Base-by-base conservation (phyloP, 2,888 invertebrate species). In the Allygus modestus region DNA sequence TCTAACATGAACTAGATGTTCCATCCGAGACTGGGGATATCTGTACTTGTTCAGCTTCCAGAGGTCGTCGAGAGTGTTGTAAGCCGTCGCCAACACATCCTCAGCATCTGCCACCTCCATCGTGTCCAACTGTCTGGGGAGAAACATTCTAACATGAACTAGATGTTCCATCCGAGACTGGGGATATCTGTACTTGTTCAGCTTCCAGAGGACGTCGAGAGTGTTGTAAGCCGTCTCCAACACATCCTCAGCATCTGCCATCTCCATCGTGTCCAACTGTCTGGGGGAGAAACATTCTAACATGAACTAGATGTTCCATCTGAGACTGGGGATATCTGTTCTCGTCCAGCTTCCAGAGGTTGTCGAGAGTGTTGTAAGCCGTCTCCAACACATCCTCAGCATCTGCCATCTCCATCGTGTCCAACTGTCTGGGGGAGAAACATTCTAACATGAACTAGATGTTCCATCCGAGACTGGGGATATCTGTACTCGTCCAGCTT, bases 121-220 rank as follows among this genome's bases (percentile, higher is more conserved):
- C 12, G 84, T n/a, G n/a, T n/a, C n/a, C n/a, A n/a, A n/a, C n/a
- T n/a, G n/a, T n/a, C n/a, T n/a, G n/a, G n/a, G n/a, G n/a, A n/a
- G n/a, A n/a, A n/a, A n/a, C n/a, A n/a, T 89, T 93, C 96, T 96
- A 85, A 97, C 94, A 73, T 97, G 96, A 91, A 99, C 93, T 0
- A 98, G 91, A 89, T 97, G 95, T 85, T 92, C 92, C 96, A 99
- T 99, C 87, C 97, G 92, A 54, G 93, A 93, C 90, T 97, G 96
- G 0, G 97, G 94, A 91, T 96, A 99, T 9, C 92, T 92, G 71
- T 94, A 93, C 83, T 93, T 93, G 79, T 94, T 94, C 79, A 94
- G 91, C 86, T 97, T 95, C 99, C 99, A 99, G n/a, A 99, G 91
- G 89, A 98, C 98, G 90, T 99, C 99, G 43, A 98, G 91, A 77